A percentile compares a stretch with the other conserved stretches of the same genome.
phyloP scores from a whole-genome alignment of 1,140 invertebrate species.

The Glossosoma conforme region DNA sequence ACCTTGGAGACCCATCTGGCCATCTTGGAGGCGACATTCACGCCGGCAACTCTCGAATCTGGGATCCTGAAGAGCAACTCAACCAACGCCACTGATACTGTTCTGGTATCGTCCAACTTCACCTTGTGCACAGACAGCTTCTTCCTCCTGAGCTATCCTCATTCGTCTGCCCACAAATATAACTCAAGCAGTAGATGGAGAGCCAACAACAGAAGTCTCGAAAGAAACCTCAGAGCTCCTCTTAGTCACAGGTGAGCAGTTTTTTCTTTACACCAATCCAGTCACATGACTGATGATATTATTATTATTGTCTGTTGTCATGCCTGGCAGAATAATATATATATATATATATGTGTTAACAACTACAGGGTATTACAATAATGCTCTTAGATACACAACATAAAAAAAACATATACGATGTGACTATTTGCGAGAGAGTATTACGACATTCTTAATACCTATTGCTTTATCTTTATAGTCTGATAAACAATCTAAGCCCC shows the following conservation, averaged over 20 bases:
- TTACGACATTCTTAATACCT: no score
- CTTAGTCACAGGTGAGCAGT: slow-evolving; percentile 48
- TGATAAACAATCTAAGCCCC: no score
- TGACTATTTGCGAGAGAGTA: no score
- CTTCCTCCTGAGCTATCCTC: slow-evolving; percentile 36
- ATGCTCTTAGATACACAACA: no score
- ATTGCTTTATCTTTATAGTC: no score
- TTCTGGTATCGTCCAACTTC: slow-evolving; percentile 40
- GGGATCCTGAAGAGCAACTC: slow-evolving; percentile 33
- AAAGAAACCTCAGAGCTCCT: slow-evolving; percentile 42
- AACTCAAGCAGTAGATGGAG: slow-evolving; percentile 9
- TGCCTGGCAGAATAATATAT: no score
- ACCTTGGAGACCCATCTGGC: slow-evolving; percentile 49
- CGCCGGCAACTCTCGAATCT: slow-evolving; percentile 35
- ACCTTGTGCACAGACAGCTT: slow-evolving; percentile 44
- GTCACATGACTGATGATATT: no score
- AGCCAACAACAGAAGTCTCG: slow-evolving; percentile 31
- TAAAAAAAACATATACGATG: no score
- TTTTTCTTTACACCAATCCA: no score
- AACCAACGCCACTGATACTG: slow-evolving; percentile 41
- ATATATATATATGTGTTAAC: no score
- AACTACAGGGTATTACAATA: no score
- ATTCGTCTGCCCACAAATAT: slow-evolving; percentile 27
- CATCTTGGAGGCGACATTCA: slow-evolving; percentile 49
- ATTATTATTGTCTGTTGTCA: no score